phyloP scores from a whole-genome alignment of 2,113 vertebrate species.

The Etheostoma cragini region DNA sequence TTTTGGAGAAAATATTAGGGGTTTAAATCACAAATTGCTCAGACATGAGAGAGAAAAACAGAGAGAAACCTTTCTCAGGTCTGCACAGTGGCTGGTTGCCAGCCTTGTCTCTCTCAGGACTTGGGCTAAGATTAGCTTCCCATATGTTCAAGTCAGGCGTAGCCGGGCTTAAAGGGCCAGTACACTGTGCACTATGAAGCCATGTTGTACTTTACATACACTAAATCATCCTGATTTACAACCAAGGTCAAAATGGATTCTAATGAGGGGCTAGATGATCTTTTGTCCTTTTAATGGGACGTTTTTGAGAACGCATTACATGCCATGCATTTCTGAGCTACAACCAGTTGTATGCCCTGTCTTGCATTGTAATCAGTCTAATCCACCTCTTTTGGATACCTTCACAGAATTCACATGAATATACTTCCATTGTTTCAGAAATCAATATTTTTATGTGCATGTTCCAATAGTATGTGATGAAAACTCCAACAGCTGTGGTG shows the following conservation, averaged over 20 bases:
- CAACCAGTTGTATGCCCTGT: not conserved
- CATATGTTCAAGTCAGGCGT: slow-evolving; percentile 84
- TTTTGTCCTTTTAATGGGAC: not conserved
- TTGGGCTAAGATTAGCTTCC: slow-evolving; percentile 87
- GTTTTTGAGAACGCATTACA: not conserved
- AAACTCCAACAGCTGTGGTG: slow-evolving; percentile 67
- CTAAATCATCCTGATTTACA: slow-evolving; percentile 4
- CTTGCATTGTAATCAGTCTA: not conserved
- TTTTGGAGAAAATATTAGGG: slow-evolving; percentile 9
- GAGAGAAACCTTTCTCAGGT: slow-evolving; percentile 43
- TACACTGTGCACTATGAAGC: slow-evolving; percentile 11
- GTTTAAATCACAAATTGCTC: slow-evolving; percentile 12
- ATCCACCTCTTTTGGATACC: not conserved
- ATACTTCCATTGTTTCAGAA: slow-evolving; percentile 8
- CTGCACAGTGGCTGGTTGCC: slow-evolving; percentile 80
- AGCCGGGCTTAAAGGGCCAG: slow-evolving; percentile 85
- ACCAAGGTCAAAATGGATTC: not conserved
- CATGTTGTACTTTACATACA: not conserved
- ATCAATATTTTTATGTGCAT: slow-evolving; percentile 33
- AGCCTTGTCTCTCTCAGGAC: slow-evolving; percentile 83
- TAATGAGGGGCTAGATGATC: not conserved
- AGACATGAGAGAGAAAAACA: slow-evolving; percentile 43
- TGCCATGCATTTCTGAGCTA: not conserved
- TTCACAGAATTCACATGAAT: slow-evolving; percentile 9
- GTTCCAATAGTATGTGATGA: slow-evolving; percentile 43